Base-by-base conservation (phyloP, 2,888 invertebrate species). In the Folsomia candida region DNA sequence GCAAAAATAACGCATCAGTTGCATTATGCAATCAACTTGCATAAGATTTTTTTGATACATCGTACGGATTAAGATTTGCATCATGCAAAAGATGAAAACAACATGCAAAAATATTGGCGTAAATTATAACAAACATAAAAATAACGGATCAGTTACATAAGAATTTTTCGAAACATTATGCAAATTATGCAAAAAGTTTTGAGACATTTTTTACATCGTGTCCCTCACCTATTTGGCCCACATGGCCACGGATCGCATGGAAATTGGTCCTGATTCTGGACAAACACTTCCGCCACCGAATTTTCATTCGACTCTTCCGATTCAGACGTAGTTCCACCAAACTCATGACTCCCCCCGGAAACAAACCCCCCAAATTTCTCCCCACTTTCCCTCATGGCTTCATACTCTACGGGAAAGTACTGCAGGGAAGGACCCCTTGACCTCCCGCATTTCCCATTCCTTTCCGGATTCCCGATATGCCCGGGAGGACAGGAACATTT, bases 211-310 rank as follows among this genome's bases (percentile, higher is more conserved):
- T n/a, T n/a, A n/a, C n/a, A n/a, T n/a, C n/a, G n/a, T n/a, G n/a
- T n/a, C n/a, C n/a, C n/a, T 63, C 37, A 72, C 72, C 66, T 67
- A 24, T 67, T 62, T 20, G 75, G 70, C 51, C 75, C 75, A 51
- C 75, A 75, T 3, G 75, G 75, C 75, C 75, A 75, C 28, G 72
- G 68, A 51, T 69, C 67, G 57, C 69, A 71, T 18, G 65, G 67
- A 20, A 29, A 63, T 6, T 20, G 54, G n/a, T 14, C 37, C 37
- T 37, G 37, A 4, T 37, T 4, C 14, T 1, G 62, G 22, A 3
- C 60, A 62, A 1, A 61, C n/a, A n/a, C n/a, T n/a, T n/a, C n/a
- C n/a, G n/a, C n/a, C 24, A 14, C 65, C 26, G 11, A 66, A 66
- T 24, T 70, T 65, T 4, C 67, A 62, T n/a, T 14, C 37, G 14